Conservation (phyloP, 2,113 vertebrate species). For the Dromiciops gliroides region DNA sequence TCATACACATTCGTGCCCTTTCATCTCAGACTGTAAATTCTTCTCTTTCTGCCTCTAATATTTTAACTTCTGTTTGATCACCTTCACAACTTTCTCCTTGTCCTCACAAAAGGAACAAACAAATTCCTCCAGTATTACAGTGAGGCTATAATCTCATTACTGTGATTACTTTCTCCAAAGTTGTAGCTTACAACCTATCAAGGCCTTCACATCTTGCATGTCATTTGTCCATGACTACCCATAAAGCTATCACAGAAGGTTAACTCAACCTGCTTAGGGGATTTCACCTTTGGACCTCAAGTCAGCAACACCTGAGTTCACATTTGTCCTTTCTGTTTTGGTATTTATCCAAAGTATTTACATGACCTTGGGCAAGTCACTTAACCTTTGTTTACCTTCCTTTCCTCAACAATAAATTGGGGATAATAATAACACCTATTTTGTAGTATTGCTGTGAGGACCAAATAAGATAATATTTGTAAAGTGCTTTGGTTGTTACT, state of each 20-base stretch:
- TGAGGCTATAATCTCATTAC: background rate
- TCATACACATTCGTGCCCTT: background rate
- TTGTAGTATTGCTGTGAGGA: background rate
- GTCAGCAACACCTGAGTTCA: background rate
- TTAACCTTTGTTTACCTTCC: background rate
- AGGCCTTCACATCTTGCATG: background rate
- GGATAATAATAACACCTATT: background rate
- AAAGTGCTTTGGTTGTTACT: background rate
- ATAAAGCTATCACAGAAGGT: background rate
- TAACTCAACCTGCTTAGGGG: too few relatives aligned
- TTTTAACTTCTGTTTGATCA: background rate
- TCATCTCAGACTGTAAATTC: background rate
- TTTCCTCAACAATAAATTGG: background rate
- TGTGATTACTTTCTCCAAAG: background rate
- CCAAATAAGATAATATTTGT: background rate
- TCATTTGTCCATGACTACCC: background rate
- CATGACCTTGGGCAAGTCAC: background rate
- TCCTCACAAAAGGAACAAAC: background rate
- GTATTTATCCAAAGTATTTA: too few relatives aligned
- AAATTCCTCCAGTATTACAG: background rate
- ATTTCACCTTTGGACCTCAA: background rate
- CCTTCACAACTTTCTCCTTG: background rate
- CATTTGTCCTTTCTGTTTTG: background rate
- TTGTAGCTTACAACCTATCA: background rate
- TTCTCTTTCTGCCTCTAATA: background rate